These are phyloP conservation scores for Acheta domesticus DNA, from an alignment of 2,888 invertebrate genomes.

Conservation along the genomic window DNA sequence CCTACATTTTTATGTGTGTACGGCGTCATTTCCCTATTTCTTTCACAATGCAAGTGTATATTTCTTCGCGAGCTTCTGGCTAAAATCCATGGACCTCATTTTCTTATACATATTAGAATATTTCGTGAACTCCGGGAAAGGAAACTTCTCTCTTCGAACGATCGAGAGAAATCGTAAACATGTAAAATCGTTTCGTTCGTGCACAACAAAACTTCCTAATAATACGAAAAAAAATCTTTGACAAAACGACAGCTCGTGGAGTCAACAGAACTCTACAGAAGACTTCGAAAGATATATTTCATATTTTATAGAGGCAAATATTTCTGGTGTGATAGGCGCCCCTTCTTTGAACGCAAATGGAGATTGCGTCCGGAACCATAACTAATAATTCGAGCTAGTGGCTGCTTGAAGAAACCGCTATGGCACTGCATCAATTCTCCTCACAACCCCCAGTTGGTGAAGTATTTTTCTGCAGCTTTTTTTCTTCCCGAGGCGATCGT, in stretches of 20 bases:
- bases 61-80: too few relatives aligned
- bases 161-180: not conserved
- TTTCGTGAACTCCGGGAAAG: too few relatives aligned
- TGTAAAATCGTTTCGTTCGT: not conserved
- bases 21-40: too few relatives aligned
- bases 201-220: not conserved
- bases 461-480: not conserved
- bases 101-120: too few relatives aligned
- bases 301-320: conserved; percentile 18
- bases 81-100: too few relatives aligned
- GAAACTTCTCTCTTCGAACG: too few relatives aligned
- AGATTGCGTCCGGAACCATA: not conserved
- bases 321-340: not conserved
- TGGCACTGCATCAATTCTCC: conserved; percentile 18
- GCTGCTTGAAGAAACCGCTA: conserved; percentile 9
- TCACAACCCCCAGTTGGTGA: not conserved
- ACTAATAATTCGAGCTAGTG: not conserved
- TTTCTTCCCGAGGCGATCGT: not conserved
- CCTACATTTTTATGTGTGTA: too few relatives aligned
- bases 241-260: not conserved
- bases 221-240: conserved; percentile 18
- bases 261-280: not conserved
- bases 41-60: too few relatives aligned
- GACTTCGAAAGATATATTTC: not conserved
- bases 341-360: not conserved